Conservation (phyloP, 2,113 vertebrate genomes). For the Alethe diademata region DNA sequence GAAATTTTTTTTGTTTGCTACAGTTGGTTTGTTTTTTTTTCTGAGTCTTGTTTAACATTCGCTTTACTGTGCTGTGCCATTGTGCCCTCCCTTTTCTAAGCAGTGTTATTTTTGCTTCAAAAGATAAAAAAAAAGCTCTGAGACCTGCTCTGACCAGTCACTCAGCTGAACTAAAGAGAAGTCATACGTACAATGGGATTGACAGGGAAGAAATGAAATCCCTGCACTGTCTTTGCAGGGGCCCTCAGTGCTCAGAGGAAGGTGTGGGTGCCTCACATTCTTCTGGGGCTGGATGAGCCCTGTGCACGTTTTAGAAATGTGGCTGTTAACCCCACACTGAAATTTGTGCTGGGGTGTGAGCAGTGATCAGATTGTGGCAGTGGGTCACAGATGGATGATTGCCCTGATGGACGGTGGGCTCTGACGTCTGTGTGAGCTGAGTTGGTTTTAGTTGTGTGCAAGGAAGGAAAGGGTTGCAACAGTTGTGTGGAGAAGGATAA, state of each 20-base stretch:
- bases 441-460: not conserved
- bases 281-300: not conserved
- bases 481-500: constrained; percentile 42
- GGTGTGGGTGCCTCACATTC: not conserved
- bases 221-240: constrained; percentile 22
- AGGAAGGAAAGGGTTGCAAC: constrained; percentile 32
- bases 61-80: not conserved
- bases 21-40: constrained; percentile 35
- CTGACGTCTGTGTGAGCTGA: not conserved
- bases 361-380: not conserved
- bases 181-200: constrained; percentile 49
- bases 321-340: not conserved
- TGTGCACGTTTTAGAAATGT: not conserved
- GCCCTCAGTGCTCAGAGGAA: not conserved
- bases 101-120: constrained; percentile 49
- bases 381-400: not conserved
- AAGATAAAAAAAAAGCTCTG: not conserved
- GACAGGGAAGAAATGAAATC: constrained; percentile 50
- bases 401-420: not conserved
- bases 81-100: not conserved
- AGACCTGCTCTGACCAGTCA: constrained; percentile 59
- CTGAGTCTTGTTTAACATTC: constrained; percentile 23
- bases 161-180: constrained; percentile 37
- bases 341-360: not conserved
- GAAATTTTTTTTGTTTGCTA: constrained; percentile 67